Percentiles rank a stretch among this genome's conserved stretches.
phyloP scores from a whole-genome alignment of 1,140 invertebrate species.

The Phymastichus coffea region DNA sequence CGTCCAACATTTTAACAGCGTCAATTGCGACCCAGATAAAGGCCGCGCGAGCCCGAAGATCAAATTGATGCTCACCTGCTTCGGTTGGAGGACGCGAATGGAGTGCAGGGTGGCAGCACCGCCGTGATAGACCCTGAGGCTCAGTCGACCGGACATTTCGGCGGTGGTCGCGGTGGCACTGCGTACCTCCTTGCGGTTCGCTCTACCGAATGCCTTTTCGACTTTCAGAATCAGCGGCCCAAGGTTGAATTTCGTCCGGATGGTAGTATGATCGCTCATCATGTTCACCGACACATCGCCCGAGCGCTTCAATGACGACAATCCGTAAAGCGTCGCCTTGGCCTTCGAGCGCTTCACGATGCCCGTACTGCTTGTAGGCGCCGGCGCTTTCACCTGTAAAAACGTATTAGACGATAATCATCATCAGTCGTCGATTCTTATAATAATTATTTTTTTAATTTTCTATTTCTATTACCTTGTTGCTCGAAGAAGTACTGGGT shows the following conservation, averaged over 20 bases:
- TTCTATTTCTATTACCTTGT: too few species aligned
- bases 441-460: too few species aligned
- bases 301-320: slow-evolving; percentile 72
- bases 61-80: slow-evolving; percentile 75
- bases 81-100: slow-evolving; percentile 80
- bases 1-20: too few species aligned
- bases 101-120: slow-evolving; percentile 76
- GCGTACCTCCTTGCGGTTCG: slow-evolving; percentile 72
- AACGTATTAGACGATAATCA: too few species aligned
- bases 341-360: slow-evolving; percentile 68
- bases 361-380: background rate
- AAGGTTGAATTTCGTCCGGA: slow-evolving; percentile 76
- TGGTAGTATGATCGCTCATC: slow-evolving; percentile 74
- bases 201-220: slow-evolving; percentile 80
- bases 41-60: too few species aligned
- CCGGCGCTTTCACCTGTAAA: background rate
- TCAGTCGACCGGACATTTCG: slow-evolving; percentile 79
- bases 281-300: slow-evolving; percentile 78
- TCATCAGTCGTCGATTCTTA: too few species aligned
- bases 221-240: slow-evolving; percentile 77
- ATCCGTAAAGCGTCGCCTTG: slow-evolving; percentile 74
- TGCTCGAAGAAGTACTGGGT: slow-evolving; percentile 29
- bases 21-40: too few species aligned
- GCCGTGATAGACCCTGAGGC: slow-evolving; percentile 72
- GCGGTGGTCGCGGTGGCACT: slow-evolving; percentile 82